phyloP scores from a whole-genome alignment of 2,797 vertebrate species.

The Kryptolebias ocellatus region DNA sequence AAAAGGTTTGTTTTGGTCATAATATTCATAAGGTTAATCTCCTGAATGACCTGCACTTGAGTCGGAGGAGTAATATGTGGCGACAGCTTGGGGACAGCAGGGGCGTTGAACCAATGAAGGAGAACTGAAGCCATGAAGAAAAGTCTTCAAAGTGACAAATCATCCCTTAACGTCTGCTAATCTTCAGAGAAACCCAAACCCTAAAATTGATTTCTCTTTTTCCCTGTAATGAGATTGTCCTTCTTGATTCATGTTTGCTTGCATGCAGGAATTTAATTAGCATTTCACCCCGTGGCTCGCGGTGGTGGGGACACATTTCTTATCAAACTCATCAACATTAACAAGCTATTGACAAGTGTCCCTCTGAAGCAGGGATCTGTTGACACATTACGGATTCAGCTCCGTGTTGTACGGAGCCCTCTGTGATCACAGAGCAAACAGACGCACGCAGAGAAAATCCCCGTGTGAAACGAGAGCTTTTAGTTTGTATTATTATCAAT shows the following conservation, averaged over 20 bases:
- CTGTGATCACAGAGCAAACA: conserved; percentile 19
- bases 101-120: conserved; percentile 25
- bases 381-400: conserved; percentile 30
- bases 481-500: conserved; percentile 65
- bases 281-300: conserved; percentile 55
- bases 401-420: conserved; percentile 12
- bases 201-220: conserved; percentile 74
- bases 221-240: conserved; percentile 75
- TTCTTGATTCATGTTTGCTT: conserved; percentile 71
- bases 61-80: conserved; percentile 26
- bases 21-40: conserved; percentile 29
- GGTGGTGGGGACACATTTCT: conserved; percentile 40
- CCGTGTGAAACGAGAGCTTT: conserved; percentile 29
- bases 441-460: conserved; percentile 28
- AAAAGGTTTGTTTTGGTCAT: conserved; percentile 25
- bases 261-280: conserved; percentile 66
- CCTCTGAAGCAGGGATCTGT: conserved; percentile 28
- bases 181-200: conserved; percentile 58
- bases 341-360: conserved; percentile 56
- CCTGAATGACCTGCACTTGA: conserved; percentile 27
- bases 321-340: conserved; percentile 60
- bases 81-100: conserved; percentile 40
- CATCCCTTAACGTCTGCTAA: conserved; percentile 49
- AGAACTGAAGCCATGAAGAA: conserved; percentile 39
- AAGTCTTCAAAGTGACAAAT: conserved; percentile 55